Evolutionary conservation across 1,140 invertebrate species (phyloP), one percentile per base, ranked within the genome.

Genomic region (Papilio polyxenes): DNA sequence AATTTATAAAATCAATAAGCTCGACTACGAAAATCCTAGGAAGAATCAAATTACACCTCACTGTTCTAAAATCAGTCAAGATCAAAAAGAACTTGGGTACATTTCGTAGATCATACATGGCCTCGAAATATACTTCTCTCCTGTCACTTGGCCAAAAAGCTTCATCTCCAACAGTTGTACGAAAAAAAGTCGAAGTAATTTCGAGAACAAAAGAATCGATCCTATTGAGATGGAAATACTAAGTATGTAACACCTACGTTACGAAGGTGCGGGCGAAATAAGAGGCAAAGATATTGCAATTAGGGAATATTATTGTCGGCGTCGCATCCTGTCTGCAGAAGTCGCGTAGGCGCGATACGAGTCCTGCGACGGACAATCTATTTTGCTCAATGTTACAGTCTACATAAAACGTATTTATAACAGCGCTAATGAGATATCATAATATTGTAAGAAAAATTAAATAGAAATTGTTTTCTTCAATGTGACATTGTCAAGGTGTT

Each of bases 261-360:
- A 72, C 62, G 5, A 87, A 85, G 87, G 86, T 87, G 88, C 83
- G 87, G 81, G 84, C 82, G 82, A 88, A 90, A 90, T 90, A 88
- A 86, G 85, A 87, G 85, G 80, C 85, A 87, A 31, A 72, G 31
- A 87, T 82, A 85, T 77, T 83, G 88, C 87, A 90, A 92, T 92
- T 91, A 90, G 87, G 85, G 79, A 87, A 86, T 72, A 92, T 90
- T 92, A 89, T 88, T 86, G 82, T 65, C 84, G 44, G 82, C 82
- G 85, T 85, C 83, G 87, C 87, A 91, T 92, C 90, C 90, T 91
- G 89, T 85, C 85, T 82, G 77, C 81, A 85, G 74, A 83, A 84
- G 79, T 82, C 81, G 83, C 80, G 88, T 87, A 87, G 87, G 85
- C 82, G 84, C 83, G 40, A 51, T 72, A 76, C 65, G 11, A 72